Base-by-base conservation (phyloP, 2,888 invertebrate genomes). In the Pemphredon lugubris region DNA sequence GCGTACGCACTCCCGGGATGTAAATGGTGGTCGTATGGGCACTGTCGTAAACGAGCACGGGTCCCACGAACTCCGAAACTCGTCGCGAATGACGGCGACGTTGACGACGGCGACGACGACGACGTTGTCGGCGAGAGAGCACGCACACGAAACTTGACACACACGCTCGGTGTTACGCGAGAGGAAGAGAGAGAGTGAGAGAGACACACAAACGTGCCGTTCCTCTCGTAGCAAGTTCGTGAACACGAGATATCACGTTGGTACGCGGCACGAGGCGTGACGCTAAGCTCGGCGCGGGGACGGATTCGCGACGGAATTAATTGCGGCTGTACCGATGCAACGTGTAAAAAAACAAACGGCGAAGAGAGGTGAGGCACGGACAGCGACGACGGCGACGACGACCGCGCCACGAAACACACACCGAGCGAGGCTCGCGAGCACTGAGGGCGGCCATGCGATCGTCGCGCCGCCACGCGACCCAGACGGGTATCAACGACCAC, bases 361-460 rank as follows among this genome's bases (percentile, higher is more conserved):
- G 57, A 13, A 20, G 30, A 55, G 32, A 45, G 45, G 20, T 47
- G 32, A 45, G 45, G 20, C 34, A 65, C 61, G 44, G 39, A 32
- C 37, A 30, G 51, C 37, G 26, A 47, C 26, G 39, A 69, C 58
- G 59, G 45, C 54, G 45, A 72, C 72, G 66, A 73, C 73, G 7
- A 73, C 60, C 73, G 34, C 61, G 68, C 67, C 73, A 73, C 73
- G 81, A 86, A 84, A 82, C 87, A 86, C 86, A 77, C 88, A 86
- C 87, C 86, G 82, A 87, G 87, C 87, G 82, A 86, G 86, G 83
- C 87, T 85, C 85, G 85, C 79, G 85, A 87, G 81, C 85, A 88
- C 86, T 87, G 87, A 86, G 75, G 81, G 87, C 87, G 83, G 87
- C 87, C 87, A 88, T 86, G 84, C 87, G 85, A 84, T 70, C 57